Base-by-base conservation (phyloP, 2,888 invertebrate genomes). In the Tetragnatha montana region DNA sequence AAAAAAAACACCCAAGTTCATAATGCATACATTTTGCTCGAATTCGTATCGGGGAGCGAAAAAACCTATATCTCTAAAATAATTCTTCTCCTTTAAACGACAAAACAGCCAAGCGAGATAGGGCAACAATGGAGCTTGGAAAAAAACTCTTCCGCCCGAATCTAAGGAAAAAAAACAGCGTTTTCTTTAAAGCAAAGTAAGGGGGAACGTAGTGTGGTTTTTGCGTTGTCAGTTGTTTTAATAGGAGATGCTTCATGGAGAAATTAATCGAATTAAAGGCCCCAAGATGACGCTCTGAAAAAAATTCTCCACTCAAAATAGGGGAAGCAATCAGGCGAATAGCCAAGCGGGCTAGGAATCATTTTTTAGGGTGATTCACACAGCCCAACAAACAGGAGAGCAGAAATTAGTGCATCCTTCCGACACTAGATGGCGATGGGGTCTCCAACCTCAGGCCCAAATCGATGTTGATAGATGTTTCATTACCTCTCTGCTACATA, bases 261-360 rank as follows among this genome's bases (percentile, higher is more conserved):
- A 83, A 88, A 88, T 88, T 88, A 88, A 88, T 78, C 80, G 73
- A 88, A 88, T 88, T 88, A 88, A 22, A 21, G 47, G 51, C 74
- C 73, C 49, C 73, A 78, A 47, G 35, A 60, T 81, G 70, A 81
- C 47, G 8, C 35, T 70, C 76, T 69, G 70, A 68, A 73, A 71
- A 81, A 81, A 87, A 81, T 84, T 22, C 35, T 17, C 22, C 74
- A 50, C 50, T 76, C 68, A 74, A 74, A 75, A 74, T 75, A 69
- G 69, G 47, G 81, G 35, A 60, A 82, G 84, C 80, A 89, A 85
- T 89, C 85, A 89, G 85, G 85, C 85, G 84, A 79, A 81, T 85
- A 85, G 89, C 81, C 78, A 86, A 85, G 81, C 75, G 81, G 74
- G 74, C 49, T 76, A 70, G 22, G 75, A 80, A 75, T 81, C 17